Base-by-base conservation (phyloP, 2,888 invertebrate species). In the Polydrusus tereticollis region DNA sequence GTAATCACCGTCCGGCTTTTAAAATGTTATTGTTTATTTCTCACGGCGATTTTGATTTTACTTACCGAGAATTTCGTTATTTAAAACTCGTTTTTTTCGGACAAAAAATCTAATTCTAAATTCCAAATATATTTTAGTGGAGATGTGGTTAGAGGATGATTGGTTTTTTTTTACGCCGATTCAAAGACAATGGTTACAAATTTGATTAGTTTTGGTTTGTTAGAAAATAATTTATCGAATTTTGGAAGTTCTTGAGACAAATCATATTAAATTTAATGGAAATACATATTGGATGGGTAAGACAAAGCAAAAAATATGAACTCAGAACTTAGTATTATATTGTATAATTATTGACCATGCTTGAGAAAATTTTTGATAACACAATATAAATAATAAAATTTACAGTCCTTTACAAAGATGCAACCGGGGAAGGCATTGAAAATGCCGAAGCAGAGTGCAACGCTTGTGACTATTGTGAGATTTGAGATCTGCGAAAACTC, bases 21-120 rank as follows among this genome's bases (percentile, higher is more conserved):
- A 73, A 73, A 73, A 62, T 73, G 73, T 73, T 73, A 73, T 73
- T 73, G 74, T 74, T 74, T 74, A 74, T 74, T 74, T 73, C 73
- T 73, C 73, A 73, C 73, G 73, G 73, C 69, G 73, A 69, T 73
- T 73, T 69, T 73, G 58, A 33, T 50, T 36, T 71, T 59, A 50
- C 45, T 52, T 55, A 62, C 58, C 43, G 29, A 65, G 65, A 63
- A 68, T 60, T 68, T 60, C 20, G 60, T 59, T 68, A 29, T 55
- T 55, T 29, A 29, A 29, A 55, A 55, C 52, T 16, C 12, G 52
- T 55, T 55, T 55, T 29, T 29, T 16, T 29, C n/a, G 7, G 16
- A 14, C 29, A 50, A 50, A 23, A 55, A 55, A 29, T 47, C 47
- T 55, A 55, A 52, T 52, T 52, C 52, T 4, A 16, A 55, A 55